A percentile compares a stretch with the other conserved stretches of the same genome.
Conservation (phyloP, 2,113 vertebrate species). For the Pycnonotus jocosus region DNA sequence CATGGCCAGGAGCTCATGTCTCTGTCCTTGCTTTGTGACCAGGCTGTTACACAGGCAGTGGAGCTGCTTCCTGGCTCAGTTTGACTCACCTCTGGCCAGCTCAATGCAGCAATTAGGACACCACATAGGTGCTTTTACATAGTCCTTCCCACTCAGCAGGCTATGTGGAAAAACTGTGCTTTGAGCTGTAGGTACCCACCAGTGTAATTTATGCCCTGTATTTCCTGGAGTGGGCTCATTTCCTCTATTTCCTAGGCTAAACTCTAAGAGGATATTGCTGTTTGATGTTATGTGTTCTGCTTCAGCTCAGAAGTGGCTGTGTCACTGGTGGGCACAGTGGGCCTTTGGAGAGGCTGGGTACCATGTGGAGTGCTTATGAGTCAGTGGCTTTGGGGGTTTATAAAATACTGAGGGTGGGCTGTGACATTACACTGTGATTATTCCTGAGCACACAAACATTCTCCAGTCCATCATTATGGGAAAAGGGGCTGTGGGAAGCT, state of each 20-base stretch:
- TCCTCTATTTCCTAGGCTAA: not conserved
- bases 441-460: not conserved
- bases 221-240: not conserved
- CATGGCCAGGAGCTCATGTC: not conserved
- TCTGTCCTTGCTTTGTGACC: not conserved
- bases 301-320: not conserved
- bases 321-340: not conserved
- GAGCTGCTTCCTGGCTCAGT: not conserved
- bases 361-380: not conserved
- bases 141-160: not conserved
- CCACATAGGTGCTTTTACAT: not conserved
- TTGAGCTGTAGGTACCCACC: not conserved
- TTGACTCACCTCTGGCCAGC: not conserved
- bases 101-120: not conserved
- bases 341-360: not conserved
- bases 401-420: not conserved
- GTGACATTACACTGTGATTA: not conserved
- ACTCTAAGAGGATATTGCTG: not conserved
- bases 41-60: fast-evolving
- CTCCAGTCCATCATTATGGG: not conserved
- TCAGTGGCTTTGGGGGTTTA: not conserved
- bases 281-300: not conserved
- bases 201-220: not conserved
- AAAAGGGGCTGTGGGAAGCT: not conserved
- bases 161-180: not conserved